Base-by-base conservation (phyloP, 2,797 vertebrate species). In the Pseudomugil tenellus region DNA sequence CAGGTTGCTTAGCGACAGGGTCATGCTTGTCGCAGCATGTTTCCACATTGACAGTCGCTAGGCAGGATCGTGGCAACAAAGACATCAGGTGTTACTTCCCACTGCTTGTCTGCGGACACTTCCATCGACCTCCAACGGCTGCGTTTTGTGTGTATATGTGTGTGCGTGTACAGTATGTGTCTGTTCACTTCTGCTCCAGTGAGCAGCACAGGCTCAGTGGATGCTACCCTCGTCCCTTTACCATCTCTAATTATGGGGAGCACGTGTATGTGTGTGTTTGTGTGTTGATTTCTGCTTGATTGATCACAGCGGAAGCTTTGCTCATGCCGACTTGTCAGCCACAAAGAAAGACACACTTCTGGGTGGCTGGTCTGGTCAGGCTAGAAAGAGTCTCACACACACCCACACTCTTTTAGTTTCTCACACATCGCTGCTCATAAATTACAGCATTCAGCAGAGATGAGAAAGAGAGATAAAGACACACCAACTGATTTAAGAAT, bases 41-140 rank as follows among this genome's bases (percentile, higher is more conserved):
- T 84, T 76, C 80, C 84, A 65, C 77, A 63, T 84, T 87, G 89
- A 90, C 90, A 87, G 87, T 92, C 74, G 58, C 88, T 85, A 84
- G 88, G 90, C 65, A 72, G 85, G 78, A 82, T 79, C 88, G 74
- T 83, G 81, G 91, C 89, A 90, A 93, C 92, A 89, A 91, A 92
- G 91, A 92, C 90, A 91, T 92, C 91, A 92, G 92, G 92, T 92
- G 92, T 81, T 84, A 79, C 86, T 90, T 91, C 89, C 89, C 74
- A 81, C 89, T 79, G 89, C 70, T 88, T 14, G 70, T 89, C 84
- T 86, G 74, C 67, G 68, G 84, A 92, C 92, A 88, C 90, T 81
- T 86, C 77, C 71, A 68, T 62, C 55, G 57, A 79, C 77, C 76
- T 84, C 80, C 81, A 72, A 71, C 29, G 51, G 74, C 80, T 79